These are phyloP conservation scores for Geopemphigus sp. DNA, from an alignment of 1,140 invertebrate species.

Conservation along the genomic window DNA sequence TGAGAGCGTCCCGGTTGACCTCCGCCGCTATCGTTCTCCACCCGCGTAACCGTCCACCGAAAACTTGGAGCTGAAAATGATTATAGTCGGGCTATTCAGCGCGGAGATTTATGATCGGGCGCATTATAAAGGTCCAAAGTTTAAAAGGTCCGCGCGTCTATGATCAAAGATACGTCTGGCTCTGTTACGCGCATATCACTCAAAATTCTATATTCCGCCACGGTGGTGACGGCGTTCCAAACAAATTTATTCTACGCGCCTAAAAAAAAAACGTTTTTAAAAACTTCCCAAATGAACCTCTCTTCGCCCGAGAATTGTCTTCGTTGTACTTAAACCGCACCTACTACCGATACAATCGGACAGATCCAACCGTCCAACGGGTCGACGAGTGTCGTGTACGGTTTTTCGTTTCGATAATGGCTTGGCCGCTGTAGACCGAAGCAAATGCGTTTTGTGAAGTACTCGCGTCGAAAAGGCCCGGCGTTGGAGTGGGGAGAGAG, in stretches of 20 bases:
- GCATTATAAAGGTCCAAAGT: slow-evolving; percentile 33
- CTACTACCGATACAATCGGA: too few relatives aligned
- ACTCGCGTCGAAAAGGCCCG: neutral
- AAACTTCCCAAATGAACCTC: too few relatives aligned
- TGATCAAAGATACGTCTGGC: slow-evolving; percentile 34
- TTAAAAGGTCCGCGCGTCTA: slow-evolving; percentile 23
- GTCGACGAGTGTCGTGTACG: too few relatives aligned
- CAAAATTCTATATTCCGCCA: neutral
- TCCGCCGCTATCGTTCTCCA: neutral
- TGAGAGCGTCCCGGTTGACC: slow-evolving; percentile 1
- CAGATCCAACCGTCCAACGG: too few relatives aligned
- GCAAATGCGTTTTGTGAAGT: slow-evolving; percentile 24
- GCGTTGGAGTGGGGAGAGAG: neutral
- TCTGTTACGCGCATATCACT: neutral
- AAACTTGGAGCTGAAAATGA: slow-evolving; percentile 40
- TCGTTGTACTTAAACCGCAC: too few relatives aligned
- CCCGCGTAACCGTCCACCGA: neutral
- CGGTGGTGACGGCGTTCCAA: too few relatives aligned
- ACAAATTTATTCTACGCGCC: too few relatives aligned
- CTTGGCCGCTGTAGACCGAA: neutral
- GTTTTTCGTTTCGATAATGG: slow-evolving; percentile 10
- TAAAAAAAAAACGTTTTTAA: too few relatives aligned
- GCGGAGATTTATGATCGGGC: slow-evolving; percentile 19
- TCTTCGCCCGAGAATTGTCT: too few relatives aligned
- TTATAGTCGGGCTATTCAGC: slow-evolving; percentile 7